Base-by-base conservation (phyloP, 2,888 invertebrate genomes). In the Drosophila mulleri region DNA sequence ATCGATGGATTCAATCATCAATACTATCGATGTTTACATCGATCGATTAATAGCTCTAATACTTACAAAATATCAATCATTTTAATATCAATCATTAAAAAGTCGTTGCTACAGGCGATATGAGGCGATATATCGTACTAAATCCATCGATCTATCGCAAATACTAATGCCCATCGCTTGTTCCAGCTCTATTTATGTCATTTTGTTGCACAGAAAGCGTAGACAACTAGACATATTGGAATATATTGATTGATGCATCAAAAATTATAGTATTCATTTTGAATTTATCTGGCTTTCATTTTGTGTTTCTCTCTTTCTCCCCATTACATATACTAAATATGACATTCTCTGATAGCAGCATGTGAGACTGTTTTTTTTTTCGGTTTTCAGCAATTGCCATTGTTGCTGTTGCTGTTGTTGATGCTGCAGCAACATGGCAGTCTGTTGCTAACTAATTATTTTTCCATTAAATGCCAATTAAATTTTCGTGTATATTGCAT, bases 391-490 rank as follows among this genome's bases (percentile, higher is more conserved):
- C 37, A 23, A 20, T 16, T 20, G 9, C 18, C 5, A 37, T 23
- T 48, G 35, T 26, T 59, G 59, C 50, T 35, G 45, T 62, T 59
- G 64, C 16, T 50, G 61, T 61, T 45, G 56, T 48, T 45, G 52
- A 6, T 72, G 60, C 45, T 45, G 50, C 20, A 23, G 70, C 56
- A 39, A 18, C 29, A 39, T 80, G 59, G 53, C 32, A 71, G 67
- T 63, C 72, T 39, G 53, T 63, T 77, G 83, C 65, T 67, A 64
- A 83, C 75, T 80, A 83, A 85, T 83, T 80, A 85, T 80, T 83
- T 75, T 67, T 70, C 64, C 77, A 83, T 83, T 85, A 73, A 83
- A 75, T 69, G 67, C 59, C 86, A 83, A 77, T 85, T 85, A 66
- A 77, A 83, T 76, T 59, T 62, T 37, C 56, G 57, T 60, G 54